Percentiles rank a stretch among this genome's conserved stretches.
Conservation (phyloP, 2,888 invertebrate species). For the Drosophila tripunctata region DNA sequence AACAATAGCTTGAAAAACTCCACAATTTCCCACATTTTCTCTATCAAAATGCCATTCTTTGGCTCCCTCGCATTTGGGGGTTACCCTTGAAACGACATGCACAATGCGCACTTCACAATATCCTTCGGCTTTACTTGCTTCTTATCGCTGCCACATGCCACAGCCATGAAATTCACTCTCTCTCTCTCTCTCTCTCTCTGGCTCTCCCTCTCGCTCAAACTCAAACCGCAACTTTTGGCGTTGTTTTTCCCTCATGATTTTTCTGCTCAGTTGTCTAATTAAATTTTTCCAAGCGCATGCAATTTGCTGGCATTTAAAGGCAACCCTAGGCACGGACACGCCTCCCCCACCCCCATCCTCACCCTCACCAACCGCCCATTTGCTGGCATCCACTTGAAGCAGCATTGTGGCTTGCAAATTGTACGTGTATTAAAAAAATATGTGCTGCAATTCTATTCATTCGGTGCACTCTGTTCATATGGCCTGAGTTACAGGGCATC, state of each 20-base stretch:
- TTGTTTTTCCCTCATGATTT: slow-evolving; percentile 49
- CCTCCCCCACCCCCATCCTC: slow-evolving; percentile 21
- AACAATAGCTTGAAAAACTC: slow-evolving; percentile 57
- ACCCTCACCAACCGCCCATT: neutral
- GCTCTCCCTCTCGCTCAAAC: neutral
- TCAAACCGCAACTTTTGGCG: slow-evolving; percentile 43
- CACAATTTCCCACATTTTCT: slow-evolving; percentile 4
- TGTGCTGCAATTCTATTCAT: slow-evolving; percentile 39
- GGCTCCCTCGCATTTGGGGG: slow-evolving; percentile 3
- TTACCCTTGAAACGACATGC: slow-evolving; percentile 73
- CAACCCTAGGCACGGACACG: slow-evolving; percentile 46
- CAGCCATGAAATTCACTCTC: slow-evolving; percentile 37
- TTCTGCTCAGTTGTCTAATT: slow-evolving; percentile 73
- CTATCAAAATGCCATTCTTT: neutral
- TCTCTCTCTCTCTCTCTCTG: neutral
- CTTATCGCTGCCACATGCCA: slow-evolving; percentile 53
- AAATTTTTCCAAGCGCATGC: slow-evolving; percentile 61
- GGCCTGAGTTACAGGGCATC: neutral
- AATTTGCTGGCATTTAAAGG: slow-evolving; percentile 67
- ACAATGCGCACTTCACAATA: slow-evolving; percentile 59
- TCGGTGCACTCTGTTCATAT: slow-evolving; percentile 20
- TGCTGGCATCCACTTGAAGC: slow-evolving; percentile 44
- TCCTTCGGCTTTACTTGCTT: slow-evolving; percentile 50
- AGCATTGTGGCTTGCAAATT: slow-evolving; percentile 51
- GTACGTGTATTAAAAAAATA: slow-evolving; percentile 21